These are phyloP conservation scores for Phengaris arion DNA, from an alignment of 2,888 invertebrate genomes.

Conservation along the genomic window DNA sequence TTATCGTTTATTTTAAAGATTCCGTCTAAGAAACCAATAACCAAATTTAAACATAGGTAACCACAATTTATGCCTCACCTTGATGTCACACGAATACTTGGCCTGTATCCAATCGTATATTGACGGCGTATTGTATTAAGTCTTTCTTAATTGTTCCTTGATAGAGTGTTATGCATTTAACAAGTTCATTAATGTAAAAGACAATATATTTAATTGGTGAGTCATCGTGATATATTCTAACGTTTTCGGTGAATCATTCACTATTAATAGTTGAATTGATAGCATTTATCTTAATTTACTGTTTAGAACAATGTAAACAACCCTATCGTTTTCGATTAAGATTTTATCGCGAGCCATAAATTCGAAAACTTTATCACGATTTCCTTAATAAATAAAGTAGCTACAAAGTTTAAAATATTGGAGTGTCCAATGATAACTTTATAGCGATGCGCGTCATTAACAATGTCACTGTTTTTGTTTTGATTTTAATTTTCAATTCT, in stretches of 20 bases:
- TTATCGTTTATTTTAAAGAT: conserved; percentile 4
- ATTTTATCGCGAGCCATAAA: conserved; percentile 1
- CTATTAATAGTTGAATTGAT: conserved; percentile 25
- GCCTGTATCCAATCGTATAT: conserved; percentile 3
- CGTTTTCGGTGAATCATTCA: conserved; percentile 24
- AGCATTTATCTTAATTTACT: neutral
- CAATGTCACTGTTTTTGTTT: neutral
- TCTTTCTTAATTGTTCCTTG: conserved; percentile 24
- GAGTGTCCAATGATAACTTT: neutral
- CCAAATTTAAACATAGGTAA: neutral
- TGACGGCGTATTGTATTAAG: conserved; percentile 1
- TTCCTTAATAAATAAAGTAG: neutral
- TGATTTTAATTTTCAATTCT: neutral
- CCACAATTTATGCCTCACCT: neutral
- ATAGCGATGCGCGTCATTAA: neutral
- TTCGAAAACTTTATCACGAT: neutral
- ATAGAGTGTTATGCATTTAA: conserved; percentile 16
- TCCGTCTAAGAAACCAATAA: neutral
- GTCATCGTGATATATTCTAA: conserved; percentile 13
- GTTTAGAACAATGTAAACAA: conserved; percentile 21
- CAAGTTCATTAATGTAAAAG: conserved; percentile 2
- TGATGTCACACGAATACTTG: conserved; percentile 16
- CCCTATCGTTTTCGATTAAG: conserved; percentile 16
- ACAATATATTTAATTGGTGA: conserved; percentile 5
- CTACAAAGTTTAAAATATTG: neutral